Evolutionary conservation across 2,888 invertebrate species (phyloP).

Genomic region (Zaprionus bogoriensis): DNA sequence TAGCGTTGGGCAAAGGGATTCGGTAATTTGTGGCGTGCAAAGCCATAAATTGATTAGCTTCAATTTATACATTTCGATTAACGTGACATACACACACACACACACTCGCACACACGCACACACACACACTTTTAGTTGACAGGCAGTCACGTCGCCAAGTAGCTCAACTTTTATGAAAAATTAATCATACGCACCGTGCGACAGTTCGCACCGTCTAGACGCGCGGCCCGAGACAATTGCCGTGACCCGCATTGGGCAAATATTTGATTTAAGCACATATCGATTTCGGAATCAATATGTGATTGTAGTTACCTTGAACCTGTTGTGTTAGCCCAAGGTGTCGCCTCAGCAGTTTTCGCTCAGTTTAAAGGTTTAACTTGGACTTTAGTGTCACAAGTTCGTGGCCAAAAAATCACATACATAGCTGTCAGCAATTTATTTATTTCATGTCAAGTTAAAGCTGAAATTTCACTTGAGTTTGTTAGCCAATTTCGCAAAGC

Average conservation of each 20-base stretch:
- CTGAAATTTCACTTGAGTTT: too few species aligned
- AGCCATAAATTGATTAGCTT: constrained; percentile 70
- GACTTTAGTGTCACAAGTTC: too few species aligned
- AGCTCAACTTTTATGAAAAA: constrained; percentile 34
- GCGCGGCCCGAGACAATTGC: not conserved
- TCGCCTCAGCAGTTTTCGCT: not conserved
- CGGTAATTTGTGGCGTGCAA: constrained; percentile 48
- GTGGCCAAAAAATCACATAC: too few species aligned
- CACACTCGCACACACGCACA: not conserved
- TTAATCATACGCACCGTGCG: constrained; percentile 37
- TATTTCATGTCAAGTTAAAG: too few species aligned
- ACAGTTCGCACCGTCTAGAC: not conserved
- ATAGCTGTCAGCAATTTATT: too few species aligned
- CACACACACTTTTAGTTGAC: not conserved
- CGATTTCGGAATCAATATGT: not conserved
- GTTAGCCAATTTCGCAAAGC: not conserved
- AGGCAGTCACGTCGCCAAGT: constrained; percentile 4
- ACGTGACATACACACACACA: not conserved
- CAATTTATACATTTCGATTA: constrained; percentile 52
- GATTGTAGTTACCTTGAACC: not conserved
- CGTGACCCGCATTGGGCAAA: constrained; percentile 1
- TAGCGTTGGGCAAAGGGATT: constrained; percentile 20
- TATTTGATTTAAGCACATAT: not conserved
- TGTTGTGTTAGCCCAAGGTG: not conserved
- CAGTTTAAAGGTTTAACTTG: not conserved